Conservation (phyloP, 2,113 vertebrate species). For the Lampris incognitus region DNA sequence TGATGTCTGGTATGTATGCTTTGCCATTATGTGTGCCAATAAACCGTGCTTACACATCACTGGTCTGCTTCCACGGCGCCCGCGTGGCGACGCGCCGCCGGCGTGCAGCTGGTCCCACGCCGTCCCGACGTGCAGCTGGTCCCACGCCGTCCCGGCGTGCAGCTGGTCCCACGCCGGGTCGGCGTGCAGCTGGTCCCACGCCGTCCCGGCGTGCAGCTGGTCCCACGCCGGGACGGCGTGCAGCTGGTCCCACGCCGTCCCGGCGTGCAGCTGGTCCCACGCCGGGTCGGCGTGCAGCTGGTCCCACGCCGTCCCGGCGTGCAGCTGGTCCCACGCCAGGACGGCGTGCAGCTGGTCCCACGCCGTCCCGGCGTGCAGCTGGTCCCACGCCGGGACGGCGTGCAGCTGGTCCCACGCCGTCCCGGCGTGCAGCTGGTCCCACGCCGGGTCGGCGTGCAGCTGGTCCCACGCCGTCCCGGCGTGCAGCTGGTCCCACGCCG, state of each 20-base stretch:
- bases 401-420: background rate
- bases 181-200: background rate
- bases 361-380: background rate
- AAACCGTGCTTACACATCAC: constrained; percentile 92
- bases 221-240: background rate
- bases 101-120: background rate
- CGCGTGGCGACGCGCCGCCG: background rate
- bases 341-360: background rate
- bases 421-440: background rate
- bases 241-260: background rate
- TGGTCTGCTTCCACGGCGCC: constrained; percentile 15
- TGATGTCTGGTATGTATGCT: constrained; percentile 99
- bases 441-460: background rate
- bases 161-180: background rate
- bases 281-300: background rate
- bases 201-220: background rate
- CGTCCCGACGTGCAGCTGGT: too few species aligned
- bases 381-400: background rate
- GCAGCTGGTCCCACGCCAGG: background rate
- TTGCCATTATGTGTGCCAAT: constrained; percentile 99
- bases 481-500: background rate
- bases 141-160: too few species aligned
- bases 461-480: background rate
- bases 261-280: background rate
- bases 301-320: background rate